Conservation (phyloP, 2,797 vertebrate species). For the Tarsius wallacei region DNA sequence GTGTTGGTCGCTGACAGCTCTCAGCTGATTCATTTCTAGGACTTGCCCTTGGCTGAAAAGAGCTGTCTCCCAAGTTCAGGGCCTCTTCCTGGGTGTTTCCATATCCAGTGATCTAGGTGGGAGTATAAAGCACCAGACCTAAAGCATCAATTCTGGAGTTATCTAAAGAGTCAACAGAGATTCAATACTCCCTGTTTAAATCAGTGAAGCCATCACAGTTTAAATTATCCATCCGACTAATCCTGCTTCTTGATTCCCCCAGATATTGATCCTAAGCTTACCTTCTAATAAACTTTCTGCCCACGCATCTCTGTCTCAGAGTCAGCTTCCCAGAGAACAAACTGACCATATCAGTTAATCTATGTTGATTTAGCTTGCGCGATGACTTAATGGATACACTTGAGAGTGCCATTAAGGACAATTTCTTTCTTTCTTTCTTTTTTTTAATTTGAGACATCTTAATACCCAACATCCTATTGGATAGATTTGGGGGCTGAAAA, state of each 20-base stretch:
- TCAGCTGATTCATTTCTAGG: neutral
- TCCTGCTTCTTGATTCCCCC: neutral
- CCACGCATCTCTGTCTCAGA: no score
- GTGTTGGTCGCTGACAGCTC: neutral
- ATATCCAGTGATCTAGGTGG: neutral
- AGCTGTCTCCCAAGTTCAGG: neutral
- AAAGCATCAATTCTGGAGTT: neutral
- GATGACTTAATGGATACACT: neutral
- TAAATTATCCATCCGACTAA: neutral
- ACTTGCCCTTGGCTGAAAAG: no score
- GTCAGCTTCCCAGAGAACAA: no score
- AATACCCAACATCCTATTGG: neutral
- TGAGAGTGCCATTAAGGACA: neutral
- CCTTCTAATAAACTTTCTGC: neutral
- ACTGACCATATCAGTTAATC: neutral
- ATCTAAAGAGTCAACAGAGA: neutral
- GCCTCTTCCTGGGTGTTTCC: neutral
- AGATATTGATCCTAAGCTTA: neutral
- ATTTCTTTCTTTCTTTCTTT: neutral
- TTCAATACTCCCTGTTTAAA: neutral
- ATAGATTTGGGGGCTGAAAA: neutral
- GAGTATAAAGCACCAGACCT: neutral
- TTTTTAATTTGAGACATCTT: neutral
- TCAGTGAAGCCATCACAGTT: neutral
- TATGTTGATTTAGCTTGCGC: neutral